These are phyloP conservation scores for Bembecia ichneumoniformis DNA, from an alignment of 2,888 invertebrate species.

Conservation along the genomic window DNA sequence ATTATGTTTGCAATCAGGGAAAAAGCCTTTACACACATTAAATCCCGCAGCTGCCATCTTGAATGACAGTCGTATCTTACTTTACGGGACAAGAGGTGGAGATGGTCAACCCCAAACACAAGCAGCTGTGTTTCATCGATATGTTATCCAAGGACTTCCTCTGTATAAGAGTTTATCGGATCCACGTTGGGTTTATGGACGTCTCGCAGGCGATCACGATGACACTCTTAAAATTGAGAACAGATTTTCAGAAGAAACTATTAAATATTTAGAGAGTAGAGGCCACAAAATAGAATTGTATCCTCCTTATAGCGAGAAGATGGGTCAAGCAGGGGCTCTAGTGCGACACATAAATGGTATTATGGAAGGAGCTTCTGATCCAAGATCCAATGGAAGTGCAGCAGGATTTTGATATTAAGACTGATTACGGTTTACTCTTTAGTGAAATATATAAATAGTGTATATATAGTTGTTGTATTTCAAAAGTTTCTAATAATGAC, in stretches of 20 bases:
- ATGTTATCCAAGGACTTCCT: conserved; percentile 41
- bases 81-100: conserved; percentile 57
- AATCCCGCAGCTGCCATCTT: conserved; percentile 52
- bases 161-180: conserved; percentile 40
- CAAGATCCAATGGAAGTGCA: conserved; percentile 50
- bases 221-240: conserved; percentile 37
- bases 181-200: conserved; percentile 54
- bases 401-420: conserved; percentile 37
- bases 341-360: conserved; percentile 46
- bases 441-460: neutral
- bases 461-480: no score
- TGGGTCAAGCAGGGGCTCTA: conserved; percentile 51
- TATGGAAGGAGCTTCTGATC: conserved; percentile 55
- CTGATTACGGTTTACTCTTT: neutral
- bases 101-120: conserved; percentile 61
- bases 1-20: conserved; percentile 43
- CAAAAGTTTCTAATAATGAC: no score
- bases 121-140: conserved; percentile 57
- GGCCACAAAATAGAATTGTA: conserved; percentile 40
- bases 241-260: conserved; percentile 37
- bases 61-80: conserved; percentile 48
- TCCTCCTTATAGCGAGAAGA: conserved; percentile 27
- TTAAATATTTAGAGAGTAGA: conserved; percentile 36
- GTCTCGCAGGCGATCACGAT: conserved; percentile 20
- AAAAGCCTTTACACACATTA: conserved; percentile 55